Percentiles rank a stretch among this genome's conserved stretches.
These are phyloP conservation scores for Microplitis mediator DNA, from an alignment of 1,140 invertebrate species.

Conservation along the genomic window DNA sequence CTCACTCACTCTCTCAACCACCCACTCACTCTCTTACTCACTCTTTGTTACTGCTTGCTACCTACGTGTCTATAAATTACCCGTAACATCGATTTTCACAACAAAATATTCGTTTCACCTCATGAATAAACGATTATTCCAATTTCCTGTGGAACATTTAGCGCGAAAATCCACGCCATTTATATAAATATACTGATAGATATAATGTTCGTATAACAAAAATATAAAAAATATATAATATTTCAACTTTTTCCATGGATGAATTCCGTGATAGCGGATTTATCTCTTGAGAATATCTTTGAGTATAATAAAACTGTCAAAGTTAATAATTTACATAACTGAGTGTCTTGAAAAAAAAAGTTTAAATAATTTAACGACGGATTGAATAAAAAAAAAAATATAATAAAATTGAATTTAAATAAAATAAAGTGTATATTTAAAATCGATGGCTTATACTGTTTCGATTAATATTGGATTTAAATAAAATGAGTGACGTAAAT, in stretches of 20 bases:
- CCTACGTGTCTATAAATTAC: constrained; percentile 23
- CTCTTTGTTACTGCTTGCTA: background rate
- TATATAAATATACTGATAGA: background rate
- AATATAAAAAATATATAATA: background rate
- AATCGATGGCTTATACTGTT: background rate
- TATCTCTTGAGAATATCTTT: no score
- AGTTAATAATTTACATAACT: constrained; percentile 15
- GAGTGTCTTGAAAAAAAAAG: background rate
- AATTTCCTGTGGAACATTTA: constrained; percentile 13
- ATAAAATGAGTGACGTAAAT: background rate
- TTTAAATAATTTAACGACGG: background rate
- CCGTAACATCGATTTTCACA: constrained; percentile 20
- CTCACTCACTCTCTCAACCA: background rate
- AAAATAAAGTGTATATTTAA: background rate
- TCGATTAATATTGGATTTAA: background rate
- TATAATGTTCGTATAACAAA: background rate
- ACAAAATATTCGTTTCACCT: constrained; percentile 20
- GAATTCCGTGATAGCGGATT: background rate
- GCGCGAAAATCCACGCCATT: background rate
- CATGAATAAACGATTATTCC: constrained; percentile 31
- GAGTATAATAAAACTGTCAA: constrained; percentile 1
- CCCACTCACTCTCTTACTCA: no score
- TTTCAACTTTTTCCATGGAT: background rate
- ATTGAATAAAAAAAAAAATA: background rate
- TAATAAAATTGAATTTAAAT: background rate